Base-by-base conservation (phyloP, 2,888 invertebrate species). In the Gibbula magus region DNA sequence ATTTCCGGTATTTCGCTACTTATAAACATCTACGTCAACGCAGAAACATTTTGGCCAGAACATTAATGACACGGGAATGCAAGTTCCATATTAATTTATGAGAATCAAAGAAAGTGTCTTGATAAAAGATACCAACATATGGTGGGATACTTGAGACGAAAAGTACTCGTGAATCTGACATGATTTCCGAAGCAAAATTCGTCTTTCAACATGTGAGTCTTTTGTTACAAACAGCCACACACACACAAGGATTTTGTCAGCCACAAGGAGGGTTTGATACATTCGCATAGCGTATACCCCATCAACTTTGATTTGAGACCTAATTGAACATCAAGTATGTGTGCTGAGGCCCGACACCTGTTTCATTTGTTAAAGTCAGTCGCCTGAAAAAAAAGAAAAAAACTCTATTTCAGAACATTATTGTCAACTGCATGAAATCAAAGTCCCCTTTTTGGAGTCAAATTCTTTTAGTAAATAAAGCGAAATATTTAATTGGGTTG, bases 121-220 rank as follows among this genome's bases (percentile, higher is more conserved):
- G 70, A 70, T 20, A 35, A 70, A 39, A 70, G 70, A 70, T 70
- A 70, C 39, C 70, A 70, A 25, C 70, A 70, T 70, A 70, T 70
- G 70, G n/a, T 39, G n/a, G 5, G 70, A 70, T 70, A 70, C 18
- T 39, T 39, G 70, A 70, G 35, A 70, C n/a, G 29, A n/a, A n/a
- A 20, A n/a, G 35, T 70, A 35, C 35, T 32, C 25, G 20, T 18
- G 35, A 32, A 70, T 35, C 35, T 35, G 3, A 29, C 20, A 32
- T 20, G 29, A 35, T 35, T 70, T 70, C 70, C 20, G n/a, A 20
- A 39, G 20, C 70, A 35, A 70, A 35, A 39, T 70, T 70, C 35
- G 35, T 70, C 39, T 10, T 20, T 39, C 39, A 20, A 70, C 70
- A 70, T 35, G 32, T 8, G 35, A 70, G 45, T 45, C 70, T 35